phyloP scores from a whole-genome alignment of 2,113 vertebrate genomes.

The Dipodomys spectabilis region DNA sequence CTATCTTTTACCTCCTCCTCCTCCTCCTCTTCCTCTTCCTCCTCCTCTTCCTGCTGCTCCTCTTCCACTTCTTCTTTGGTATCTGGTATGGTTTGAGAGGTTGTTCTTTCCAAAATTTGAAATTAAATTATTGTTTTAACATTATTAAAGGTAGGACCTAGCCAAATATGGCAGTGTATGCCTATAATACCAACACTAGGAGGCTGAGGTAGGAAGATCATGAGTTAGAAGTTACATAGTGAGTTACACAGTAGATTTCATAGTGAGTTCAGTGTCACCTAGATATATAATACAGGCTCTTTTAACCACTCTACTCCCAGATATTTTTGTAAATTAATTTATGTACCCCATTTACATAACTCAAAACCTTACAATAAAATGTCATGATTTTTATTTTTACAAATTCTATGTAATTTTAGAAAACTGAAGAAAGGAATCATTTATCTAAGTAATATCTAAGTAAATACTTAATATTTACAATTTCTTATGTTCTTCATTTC shows the following conservation, averaged over 20 bases:
- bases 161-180: too few species aligned
- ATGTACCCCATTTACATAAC: not conserved
- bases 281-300: not conserved
- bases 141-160: not conserved
- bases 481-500: not conserved
- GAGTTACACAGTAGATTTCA: too few species aligned
- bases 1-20: not conserved
- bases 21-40: not conserved
- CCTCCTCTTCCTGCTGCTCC: not conserved
- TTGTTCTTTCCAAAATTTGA: not conserved
- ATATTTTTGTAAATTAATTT: not conserved
- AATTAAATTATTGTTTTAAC: not conserved
- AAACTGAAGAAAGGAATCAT: constrained; percentile 1
- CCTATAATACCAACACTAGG: too few species aligned
- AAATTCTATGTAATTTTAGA: constrained; percentile 2
- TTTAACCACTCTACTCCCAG: not conserved
- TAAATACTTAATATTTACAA: not conserved
- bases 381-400: constrained; percentile 29
- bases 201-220: not conserved
- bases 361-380: not conserved
- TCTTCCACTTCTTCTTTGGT: not conserved
- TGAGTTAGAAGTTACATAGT: too few species aligned
- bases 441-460: not conserved
- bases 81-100: not conserved
- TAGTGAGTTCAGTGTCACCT: too few species aligned